Evolutionary conservation across 2,797 vertebrate genomes (phyloP).

Genomic region (Moxostoma hubbsi): DNA sequence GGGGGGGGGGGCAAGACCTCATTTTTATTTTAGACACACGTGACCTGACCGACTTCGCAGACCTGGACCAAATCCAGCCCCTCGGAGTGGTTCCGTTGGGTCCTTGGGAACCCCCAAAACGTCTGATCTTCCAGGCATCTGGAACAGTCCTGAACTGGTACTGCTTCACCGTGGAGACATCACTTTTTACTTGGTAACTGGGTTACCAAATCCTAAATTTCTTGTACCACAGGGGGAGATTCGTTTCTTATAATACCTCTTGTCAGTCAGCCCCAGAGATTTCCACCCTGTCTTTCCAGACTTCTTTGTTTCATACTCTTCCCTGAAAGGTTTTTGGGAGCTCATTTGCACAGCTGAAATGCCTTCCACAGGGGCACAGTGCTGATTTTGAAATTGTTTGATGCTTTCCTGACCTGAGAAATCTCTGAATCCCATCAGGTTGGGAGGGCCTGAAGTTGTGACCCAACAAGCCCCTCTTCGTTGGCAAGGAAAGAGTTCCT

Average conservation of each 20-base stretch:
- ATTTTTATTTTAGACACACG: slow-evolving; percentile 31
- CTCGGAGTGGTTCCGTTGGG: not conserved
- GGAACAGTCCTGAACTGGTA: too few relatives aligned
- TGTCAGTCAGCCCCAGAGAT: slow-evolving; percentile 7
- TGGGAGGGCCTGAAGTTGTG: slow-evolving; percentile 3
- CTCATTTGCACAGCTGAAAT: slow-evolving; percentile 48
- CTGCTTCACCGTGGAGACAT: not conserved
- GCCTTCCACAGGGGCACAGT: slow-evolving; percentile 56
- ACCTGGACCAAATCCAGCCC: not conserved
- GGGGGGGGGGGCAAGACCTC: slow-evolving; percentile 14
- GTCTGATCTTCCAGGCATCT: not conserved
- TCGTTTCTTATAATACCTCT: slow-evolving; percentile 39
- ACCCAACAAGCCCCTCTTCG: not conserved
- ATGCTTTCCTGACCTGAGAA: slow-evolving; percentile 52
- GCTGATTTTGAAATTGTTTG: slow-evolving; percentile 29
- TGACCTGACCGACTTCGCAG: slow-evolving; percentile 34
- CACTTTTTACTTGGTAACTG: slow-evolving; percentile 6
- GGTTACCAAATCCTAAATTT: slow-evolving; percentile 17
- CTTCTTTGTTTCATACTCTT: slow-evolving; percentile 60
- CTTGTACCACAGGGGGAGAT: slow-evolving; percentile 20
- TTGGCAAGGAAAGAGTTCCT: slow-evolving; percentile 20
- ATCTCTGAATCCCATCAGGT: not conserved
- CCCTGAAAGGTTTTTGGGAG: slow-evolving; percentile 50
- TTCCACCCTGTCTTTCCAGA: slow-evolving; percentile 51
- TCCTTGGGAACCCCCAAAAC: not conserved